Evolutionary conservation across 2,888 invertebrate species (phyloP).

Genomic region (Xestia c-nigrum): DNA sequence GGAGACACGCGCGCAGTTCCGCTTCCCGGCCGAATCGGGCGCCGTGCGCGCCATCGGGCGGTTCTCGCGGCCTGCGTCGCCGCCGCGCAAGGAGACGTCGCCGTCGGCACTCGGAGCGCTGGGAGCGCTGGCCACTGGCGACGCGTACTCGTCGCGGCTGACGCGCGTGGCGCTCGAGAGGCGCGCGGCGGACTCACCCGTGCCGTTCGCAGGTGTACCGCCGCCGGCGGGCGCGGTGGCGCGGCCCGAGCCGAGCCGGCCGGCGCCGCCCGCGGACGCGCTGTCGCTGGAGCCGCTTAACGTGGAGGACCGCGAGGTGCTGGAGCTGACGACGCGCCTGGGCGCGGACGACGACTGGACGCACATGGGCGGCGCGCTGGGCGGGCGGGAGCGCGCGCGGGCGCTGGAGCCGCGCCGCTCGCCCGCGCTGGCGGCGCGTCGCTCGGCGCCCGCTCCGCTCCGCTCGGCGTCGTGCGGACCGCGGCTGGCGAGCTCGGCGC

Average conservation of each 20-base stretch:
- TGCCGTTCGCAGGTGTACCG: slow-evolving; percentile 83
- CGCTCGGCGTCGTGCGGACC: slow-evolving; percentile 66
- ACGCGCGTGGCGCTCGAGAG: slow-evolving; percentile 89
- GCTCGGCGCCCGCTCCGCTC: slow-evolving; percentile 50
- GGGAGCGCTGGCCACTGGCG: slow-evolving; percentile 75
- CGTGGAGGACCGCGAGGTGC: slow-evolving; percentile 78
- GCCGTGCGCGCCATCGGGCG: slow-evolving; percentile 92
- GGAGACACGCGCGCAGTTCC: slow-evolving; percentile 88
- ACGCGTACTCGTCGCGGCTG: slow-evolving; percentile 79
- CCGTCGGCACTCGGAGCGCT: slow-evolving; percentile 78
- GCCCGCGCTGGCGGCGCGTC: slow-evolving; percentile 49
- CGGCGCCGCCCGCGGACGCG: slow-evolving; percentile 72
- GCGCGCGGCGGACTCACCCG: slow-evolving; percentile 85
- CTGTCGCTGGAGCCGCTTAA: slow-evolving; percentile 70
- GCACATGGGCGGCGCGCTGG: slow-evolving; percentile 51
- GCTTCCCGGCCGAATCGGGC: slow-evolving; percentile 91
- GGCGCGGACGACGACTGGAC: slow-evolving; percentile 66
- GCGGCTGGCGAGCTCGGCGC: slow-evolving; percentile 52
- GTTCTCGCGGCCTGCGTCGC: slow-evolving; percentile 93
- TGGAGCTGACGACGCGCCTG: slow-evolving; percentile 87
- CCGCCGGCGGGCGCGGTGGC: slow-evolving; percentile 78
- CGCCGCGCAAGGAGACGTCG: slow-evolving; percentile 92
- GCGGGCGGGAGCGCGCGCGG: slow-evolving; percentile 57
- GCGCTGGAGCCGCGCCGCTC: slow-evolving; percentile 60
- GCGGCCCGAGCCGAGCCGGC: slow-evolving; percentile 73